Percentiles rank a stretch among this genome's conserved stretches.
These are phyloP conservation scores for Exaiptasia diaphana DNA, from an alignment of 64 coral and sea anemone species.

Conservation along the genomic window DNA sequence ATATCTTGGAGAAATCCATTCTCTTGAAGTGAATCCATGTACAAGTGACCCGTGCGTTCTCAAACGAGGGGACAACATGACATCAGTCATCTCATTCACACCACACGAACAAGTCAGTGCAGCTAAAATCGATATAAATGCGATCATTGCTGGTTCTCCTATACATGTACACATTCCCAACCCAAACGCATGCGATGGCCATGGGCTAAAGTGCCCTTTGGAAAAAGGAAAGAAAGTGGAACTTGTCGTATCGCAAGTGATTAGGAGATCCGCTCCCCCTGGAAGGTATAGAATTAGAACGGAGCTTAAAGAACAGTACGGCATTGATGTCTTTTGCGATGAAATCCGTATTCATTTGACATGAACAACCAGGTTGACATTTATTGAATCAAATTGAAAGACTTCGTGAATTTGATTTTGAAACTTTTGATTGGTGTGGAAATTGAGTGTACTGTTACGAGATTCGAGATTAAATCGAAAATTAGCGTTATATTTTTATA, in stretches of 20 bases:
- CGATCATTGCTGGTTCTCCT: slow-evolving; percentile 34
- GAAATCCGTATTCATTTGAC: background rate
- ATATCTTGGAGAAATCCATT: slow-evolving; percentile 14
- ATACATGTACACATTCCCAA: slow-evolving; percentile 44
- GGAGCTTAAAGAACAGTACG: slow-evolving; percentile 57
- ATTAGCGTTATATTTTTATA: no score
- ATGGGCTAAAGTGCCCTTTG: slow-evolving; percentile 56
- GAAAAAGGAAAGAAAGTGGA: slow-evolving; percentile 36
- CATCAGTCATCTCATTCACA: slow-evolving; percentile 21
- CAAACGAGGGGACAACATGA: slow-evolving; percentile 17
- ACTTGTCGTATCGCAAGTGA: slow-evolving; percentile 21
- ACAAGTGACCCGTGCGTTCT: slow-evolving; percentile 64
- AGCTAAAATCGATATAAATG: slow-evolving; percentile 48
- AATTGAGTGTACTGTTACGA: no score
- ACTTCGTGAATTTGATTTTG: no score
- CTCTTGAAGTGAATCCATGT: slow-evolving; percentile 53
- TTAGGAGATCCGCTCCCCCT: slow-evolving; percentile 1
- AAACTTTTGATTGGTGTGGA: no score
- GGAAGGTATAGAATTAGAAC: background rate
- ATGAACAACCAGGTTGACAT: no score
- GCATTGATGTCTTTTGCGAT: slow-evolving; percentile 21
- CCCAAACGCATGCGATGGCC: slow-evolving; percentile 47
- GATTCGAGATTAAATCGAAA: no score
- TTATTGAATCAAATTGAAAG: no score
- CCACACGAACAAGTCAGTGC: slow-evolving; percentile 53